Percentiles rank a stretch among this genome's conserved stretches.
These are phyloP conservation scores for Pterostichus madidus DNA, from an alignment of 2,888 invertebrate species.

Conservation along the genomic window DNA sequence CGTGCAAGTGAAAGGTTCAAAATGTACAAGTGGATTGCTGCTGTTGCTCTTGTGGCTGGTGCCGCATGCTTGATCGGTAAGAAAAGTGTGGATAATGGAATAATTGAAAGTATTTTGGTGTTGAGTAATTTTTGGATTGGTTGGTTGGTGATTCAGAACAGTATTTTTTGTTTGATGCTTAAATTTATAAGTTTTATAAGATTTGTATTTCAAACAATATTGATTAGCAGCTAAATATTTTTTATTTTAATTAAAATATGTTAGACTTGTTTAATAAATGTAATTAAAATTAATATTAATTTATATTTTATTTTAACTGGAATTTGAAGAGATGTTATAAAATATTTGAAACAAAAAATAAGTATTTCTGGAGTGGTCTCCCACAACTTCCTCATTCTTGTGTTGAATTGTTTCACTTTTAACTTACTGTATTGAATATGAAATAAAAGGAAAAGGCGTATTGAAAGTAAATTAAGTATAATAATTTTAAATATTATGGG, in stretches of 20 bases:
- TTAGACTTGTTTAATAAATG: too few species aligned
- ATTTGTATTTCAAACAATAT: too few species aligned
- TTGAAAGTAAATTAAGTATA: not conserved
- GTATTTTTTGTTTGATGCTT: too few species aligned
- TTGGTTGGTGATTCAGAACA: too few species aligned
- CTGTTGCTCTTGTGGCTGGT: constrained; percentile 36
- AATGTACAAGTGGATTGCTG: constrained; percentile 59
- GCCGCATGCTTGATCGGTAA: constrained; percentile 27
- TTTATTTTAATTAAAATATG: too few species aligned
- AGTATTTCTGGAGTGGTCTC: not conserved
- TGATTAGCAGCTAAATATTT: too few species aligned
- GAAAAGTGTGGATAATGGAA: not conserved
- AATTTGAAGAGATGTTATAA: not conserved
- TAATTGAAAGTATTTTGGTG: not conserved
- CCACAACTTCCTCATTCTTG: not conserved
- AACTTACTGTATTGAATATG: not conserved
- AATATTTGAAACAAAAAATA: not conserved
- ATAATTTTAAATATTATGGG: not conserved
- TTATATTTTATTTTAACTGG: too few species aligned
- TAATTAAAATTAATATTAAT: too few species aligned
- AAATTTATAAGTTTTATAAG: too few species aligned
- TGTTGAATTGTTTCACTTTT: not conserved
- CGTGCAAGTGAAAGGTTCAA: constrained; percentile 53
- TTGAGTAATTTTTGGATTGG: not conserved
- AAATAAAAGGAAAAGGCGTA: not conserved